Evolutionary conservation across 2,888 invertebrate genomes (phyloP).

Genomic region (Ophion slaviceki): DNA sequence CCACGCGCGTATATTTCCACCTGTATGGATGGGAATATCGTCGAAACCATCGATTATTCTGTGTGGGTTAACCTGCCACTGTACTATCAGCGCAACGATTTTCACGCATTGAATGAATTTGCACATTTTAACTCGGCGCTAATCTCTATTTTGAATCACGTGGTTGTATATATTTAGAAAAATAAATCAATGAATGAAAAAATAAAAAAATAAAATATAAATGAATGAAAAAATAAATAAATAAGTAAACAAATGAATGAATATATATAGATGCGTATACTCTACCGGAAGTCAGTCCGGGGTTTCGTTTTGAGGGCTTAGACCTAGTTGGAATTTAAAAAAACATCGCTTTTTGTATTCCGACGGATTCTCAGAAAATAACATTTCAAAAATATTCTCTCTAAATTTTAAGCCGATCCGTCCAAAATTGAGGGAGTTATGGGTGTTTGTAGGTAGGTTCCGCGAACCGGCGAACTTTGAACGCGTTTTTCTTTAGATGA

Average conservation of each 20-base stretch:
- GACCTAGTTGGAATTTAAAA: too few relatives aligned
- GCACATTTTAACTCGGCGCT: conserved; percentile 46
- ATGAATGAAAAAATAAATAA: background rate
- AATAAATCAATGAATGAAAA: background rate
- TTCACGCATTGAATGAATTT: conserved; percentile 53
- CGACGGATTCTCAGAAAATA: too few relatives aligned
- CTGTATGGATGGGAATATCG: conserved; percentile 54
- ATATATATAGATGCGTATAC: background rate
- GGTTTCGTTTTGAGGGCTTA: too few relatives aligned
- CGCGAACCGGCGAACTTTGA: too few relatives aligned
- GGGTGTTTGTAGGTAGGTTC: too few relatives aligned
- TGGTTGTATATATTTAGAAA: background rate
- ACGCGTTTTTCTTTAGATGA: too few relatives aligned
- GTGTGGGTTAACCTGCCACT: conserved; percentile 3
- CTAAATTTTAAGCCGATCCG: too few relatives aligned
- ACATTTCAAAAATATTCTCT: too few relatives aligned
- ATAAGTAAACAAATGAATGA: background rate
- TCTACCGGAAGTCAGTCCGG: too few relatives aligned
- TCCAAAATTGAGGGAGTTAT: too few relatives aligned
- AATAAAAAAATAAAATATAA: too few relatives aligned
- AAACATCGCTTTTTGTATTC: too few relatives aligned
- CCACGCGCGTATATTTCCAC: conserved; percentile 41
- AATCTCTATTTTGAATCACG: conserved; percentile 42
- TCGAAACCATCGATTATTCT: conserved; percentile 58
- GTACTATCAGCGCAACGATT: conserved; percentile 44